Base-by-base conservation (phyloP, 2,113 vertebrate genomes). In the Poecilia latipinna region DNA sequence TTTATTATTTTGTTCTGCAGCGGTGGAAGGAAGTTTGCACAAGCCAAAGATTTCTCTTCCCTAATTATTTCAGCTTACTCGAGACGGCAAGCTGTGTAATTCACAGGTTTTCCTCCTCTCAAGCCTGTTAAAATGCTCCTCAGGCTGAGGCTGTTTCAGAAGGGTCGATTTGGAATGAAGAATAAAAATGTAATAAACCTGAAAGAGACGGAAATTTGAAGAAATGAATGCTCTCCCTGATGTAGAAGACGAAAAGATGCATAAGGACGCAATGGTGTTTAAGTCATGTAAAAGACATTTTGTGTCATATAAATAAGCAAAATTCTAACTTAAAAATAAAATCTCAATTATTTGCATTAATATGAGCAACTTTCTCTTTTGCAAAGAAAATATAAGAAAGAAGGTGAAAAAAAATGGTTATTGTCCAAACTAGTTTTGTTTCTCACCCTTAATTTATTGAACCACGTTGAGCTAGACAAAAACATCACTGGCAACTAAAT, bases 11-110 rank as follows among this genome's bases (percentile, higher is more conserved):
- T 93, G 88, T 90, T 90, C 90, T 88, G 91, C 90, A 83, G 83
- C 92, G 90, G 92, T 92, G 92, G 91, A 94, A 93, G 90, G 92
- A 95, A 95, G 93, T 95, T 95, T 94, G 93, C 93, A 93, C 90
- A 91, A 94, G 93, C 88, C 89, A 91, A 91, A 93, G 93, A 94
- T 92, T 93, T 92, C 82, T 88, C 81, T 88, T 78, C 75, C 90
- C 93, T 94, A 95, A 95, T 95, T 95, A 95, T 95, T 94, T 93
- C 93, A 91, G 90, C 93, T 92, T 92, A 92, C 90, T 93, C 81
- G 61, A 84, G 90, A 91, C 86, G 91, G 89, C 89, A 83, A 86
- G 90, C 74, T 57, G 90, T 80, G 88, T 77, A 83, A 88, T 90
- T 90, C 86, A 75, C 66, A 84, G 84, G 75, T 87, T 84, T 77